phyloP scores from a whole-genome alignment of 2,797 vertebrate genomes.

The Poeciliopsis infans region DNA sequence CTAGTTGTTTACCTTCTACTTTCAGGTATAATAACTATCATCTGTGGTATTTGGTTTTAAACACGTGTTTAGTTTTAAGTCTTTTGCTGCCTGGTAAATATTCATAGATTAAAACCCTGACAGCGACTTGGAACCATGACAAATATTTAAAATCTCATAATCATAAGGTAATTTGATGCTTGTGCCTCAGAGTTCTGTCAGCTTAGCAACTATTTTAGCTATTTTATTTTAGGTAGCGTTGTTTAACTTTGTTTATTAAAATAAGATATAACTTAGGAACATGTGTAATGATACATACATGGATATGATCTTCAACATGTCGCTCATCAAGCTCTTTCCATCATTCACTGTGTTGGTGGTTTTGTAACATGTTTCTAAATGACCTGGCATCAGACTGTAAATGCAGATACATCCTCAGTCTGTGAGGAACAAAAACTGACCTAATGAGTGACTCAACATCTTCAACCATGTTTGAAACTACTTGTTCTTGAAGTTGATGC shows the following conservation, averaged over 20 bases:
- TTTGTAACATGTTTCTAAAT: not conserved
- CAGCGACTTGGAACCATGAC: not conserved
- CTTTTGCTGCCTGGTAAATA: not conserved
- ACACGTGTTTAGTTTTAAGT: not conserved
- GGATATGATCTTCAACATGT: not conserved
- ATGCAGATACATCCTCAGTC: too few species aligned
- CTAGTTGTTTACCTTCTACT: too few species aligned
- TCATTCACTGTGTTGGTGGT: not conserved
- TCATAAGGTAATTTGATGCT: not conserved
- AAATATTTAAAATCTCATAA: not conserved
- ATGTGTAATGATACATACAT: not conserved
- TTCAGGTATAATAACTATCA: too few species aligned
- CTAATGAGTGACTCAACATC: not conserved
- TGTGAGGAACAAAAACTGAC: not conserved
- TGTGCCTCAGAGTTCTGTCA: not conserved
- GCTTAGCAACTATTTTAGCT: not conserved
- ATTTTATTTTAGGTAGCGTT: not conserved
- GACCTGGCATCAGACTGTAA: not conserved
- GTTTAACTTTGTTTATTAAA: not conserved
- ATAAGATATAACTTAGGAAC: not conserved
- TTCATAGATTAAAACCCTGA: not conserved
- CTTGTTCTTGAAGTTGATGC: not conserved
- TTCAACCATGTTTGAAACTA: not conserved
- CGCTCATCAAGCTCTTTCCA: not conserved
- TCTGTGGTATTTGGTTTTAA: too few species aligned